Evolutionary conservation across 2,888 invertebrate genomes (phyloP).

Genomic region (Sarcophaga rosellei): DNA sequence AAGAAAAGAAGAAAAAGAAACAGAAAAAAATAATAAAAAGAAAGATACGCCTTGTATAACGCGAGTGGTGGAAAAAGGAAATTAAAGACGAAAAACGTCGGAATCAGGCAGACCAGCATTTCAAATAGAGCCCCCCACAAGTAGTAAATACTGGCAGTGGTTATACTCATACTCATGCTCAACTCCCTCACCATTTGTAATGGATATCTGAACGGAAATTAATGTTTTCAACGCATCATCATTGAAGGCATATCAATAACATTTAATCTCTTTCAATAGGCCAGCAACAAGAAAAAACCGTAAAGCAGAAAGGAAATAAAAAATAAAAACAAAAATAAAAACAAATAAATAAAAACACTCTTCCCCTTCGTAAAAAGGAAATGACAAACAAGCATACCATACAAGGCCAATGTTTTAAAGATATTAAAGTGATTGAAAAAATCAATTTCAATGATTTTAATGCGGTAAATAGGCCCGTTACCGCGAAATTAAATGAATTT

Average conservation of each 20-base stretch:
- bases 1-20: not conserved
- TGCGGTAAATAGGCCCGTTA: too few species aligned
- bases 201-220: conserved; percentile 65
- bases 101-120: not conserved
- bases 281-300: not conserved
- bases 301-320: not conserved
- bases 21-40: conserved; percentile 45
- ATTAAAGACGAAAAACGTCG: not conserved
- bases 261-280: conserved; percentile 51
- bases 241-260: conserved; percentile 62
- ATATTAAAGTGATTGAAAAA: too few species aligned
- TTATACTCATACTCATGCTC: not conserved
- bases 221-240: conserved; percentile 65
- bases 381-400: too few species aligned
- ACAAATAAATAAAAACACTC: not conserved
- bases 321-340: not conserved
- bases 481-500: too few species aligned
- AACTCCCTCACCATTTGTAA: conserved; percentile 38
- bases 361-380: not conserved
- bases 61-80: not conserved
- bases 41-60: conserved; percentile 26
- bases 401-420: too few species aligned
- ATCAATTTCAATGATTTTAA: too few species aligned
- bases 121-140: conserved; percentile 2
- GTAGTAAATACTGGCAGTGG: conserved; percentile 1